Conservation (phyloP, 1,140 invertebrate genomes). For the Ceratoteleas bidentatus region DNA sequence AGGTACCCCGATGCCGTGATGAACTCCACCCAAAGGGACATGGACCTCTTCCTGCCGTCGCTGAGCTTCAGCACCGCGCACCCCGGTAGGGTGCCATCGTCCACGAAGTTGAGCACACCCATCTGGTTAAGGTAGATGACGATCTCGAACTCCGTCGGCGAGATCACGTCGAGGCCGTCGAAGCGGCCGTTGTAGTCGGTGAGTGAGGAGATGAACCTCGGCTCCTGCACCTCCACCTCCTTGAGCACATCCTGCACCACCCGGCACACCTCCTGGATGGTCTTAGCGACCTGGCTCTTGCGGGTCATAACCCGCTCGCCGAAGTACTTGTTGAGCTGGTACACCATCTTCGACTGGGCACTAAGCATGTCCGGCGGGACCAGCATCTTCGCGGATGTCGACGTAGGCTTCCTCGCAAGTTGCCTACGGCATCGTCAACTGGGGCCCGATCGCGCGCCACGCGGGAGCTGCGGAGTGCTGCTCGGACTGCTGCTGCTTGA, state of each 20-base stretch:
- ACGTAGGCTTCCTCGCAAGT: too few species aligned
- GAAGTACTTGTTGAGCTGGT: constrained; percentile 97
- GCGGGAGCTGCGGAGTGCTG: too few species aligned
- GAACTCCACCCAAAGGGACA: constrained; percentile 99
- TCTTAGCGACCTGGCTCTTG: too few species aligned
- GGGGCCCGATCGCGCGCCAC: too few species aligned
- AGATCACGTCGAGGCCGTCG: constrained; percentile 84
- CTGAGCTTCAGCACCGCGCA: constrained; percentile 98
- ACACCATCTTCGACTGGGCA: constrained; percentile 91
- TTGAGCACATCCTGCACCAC: constrained; percentile 97
- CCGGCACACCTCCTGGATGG: constrained; percentile 94
- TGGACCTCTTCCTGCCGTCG: constrained; percentile 96
- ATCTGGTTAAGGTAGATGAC: constrained; percentile 98
- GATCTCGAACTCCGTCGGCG: constrained; percentile 91
- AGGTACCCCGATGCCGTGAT: constrained; percentile 98
- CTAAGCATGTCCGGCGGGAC: constrained; percentile 92
- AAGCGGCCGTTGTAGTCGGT: constrained; percentile 94
- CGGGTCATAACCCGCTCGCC: constrained; percentile 95
- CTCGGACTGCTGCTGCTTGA: too few species aligned
- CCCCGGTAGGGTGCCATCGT: constrained; percentile 96
- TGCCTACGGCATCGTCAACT: too few species aligned
- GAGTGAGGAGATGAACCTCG: constrained; percentile 95
- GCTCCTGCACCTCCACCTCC: constrained; percentile 98
- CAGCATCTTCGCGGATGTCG: too few species aligned
- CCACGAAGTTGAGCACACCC: constrained; percentile 99